These are phyloP conservation scores for Pithys albifrons DNA, from an alignment of 2,113 vertebrate species.

Conservation along the genomic window DNA sequence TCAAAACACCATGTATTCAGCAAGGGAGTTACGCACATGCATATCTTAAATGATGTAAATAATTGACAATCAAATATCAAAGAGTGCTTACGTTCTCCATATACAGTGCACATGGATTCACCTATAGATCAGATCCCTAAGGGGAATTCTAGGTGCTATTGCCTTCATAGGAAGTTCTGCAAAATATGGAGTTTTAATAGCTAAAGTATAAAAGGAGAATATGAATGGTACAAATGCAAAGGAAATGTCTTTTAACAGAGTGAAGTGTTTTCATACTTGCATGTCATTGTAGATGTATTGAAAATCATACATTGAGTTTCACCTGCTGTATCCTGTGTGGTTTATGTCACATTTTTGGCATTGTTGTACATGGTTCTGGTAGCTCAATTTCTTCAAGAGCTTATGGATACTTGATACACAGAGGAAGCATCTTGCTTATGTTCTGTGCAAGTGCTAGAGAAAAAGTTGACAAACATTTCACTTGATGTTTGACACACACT, in stretches of 20 bases:
- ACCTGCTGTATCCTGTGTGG: neutral
- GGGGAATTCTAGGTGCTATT: neutral
- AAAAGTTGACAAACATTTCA: neutral
- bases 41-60: conserved; percentile 9
- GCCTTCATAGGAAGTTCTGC: neutral
- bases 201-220: neutral
- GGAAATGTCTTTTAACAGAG: neutral
- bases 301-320: neutral
- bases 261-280: neutral
- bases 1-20: conserved; percentile 3
- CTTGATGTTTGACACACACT: neutral
- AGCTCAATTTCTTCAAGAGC: neutral
- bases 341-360: neutral
- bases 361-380: neutral
- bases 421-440: neutral
- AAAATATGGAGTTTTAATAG: neutral
- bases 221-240: neutral
- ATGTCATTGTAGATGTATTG: neutral
- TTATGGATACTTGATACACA: neutral
- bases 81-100: neutral
- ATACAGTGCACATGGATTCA: neutral
- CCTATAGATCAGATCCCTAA: neutral
- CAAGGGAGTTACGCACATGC: neutral
- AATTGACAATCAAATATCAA: conserved; percentile 34
- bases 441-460: neutral